Percentiles rank a stretch among this genome's conserved stretches.
These are phyloP conservation scores for Threskiornis aethiopicus DNA, from an alignment of 2,797 vertebrate genomes.

Conservation along the genomic window DNA sequence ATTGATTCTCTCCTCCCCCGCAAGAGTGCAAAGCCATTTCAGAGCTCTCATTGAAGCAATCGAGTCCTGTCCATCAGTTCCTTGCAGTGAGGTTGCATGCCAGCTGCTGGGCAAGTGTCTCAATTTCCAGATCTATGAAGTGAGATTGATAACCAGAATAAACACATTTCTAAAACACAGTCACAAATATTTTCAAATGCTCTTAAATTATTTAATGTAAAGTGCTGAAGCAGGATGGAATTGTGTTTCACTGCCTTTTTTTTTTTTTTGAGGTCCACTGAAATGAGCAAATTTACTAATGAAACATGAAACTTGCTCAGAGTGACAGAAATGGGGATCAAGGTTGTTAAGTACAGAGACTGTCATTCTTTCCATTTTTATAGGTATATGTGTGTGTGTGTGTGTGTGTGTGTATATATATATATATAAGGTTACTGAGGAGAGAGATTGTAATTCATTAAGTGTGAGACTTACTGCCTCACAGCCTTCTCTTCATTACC, in stretches of 20 bases:
- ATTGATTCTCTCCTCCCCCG: neutral
- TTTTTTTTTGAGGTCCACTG: neutral
- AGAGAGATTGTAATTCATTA: neutral
- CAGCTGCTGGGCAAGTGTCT: neutral
- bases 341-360: neutral
- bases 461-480: neutral
- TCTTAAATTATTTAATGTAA: neutral
- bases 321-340: neutral
- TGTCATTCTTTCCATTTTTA: neutral
- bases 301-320: neutral
- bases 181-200: neutral
- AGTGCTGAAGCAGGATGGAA: neutral
- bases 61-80: neutral
- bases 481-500: neutral
- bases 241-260: neutral
- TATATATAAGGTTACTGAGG: neutral
- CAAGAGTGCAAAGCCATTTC: neutral
- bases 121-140: neutral
- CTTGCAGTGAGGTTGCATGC: accelerated
- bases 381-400: too few relatives aligned
- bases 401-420: neutral
- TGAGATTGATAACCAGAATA: neutral
- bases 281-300: neutral
- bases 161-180: neutral
- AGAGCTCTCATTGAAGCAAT: neutral